Conservation (phyloP, 2,113 vertebrate species). For the Urocynchramus pylzowi region DNA sequence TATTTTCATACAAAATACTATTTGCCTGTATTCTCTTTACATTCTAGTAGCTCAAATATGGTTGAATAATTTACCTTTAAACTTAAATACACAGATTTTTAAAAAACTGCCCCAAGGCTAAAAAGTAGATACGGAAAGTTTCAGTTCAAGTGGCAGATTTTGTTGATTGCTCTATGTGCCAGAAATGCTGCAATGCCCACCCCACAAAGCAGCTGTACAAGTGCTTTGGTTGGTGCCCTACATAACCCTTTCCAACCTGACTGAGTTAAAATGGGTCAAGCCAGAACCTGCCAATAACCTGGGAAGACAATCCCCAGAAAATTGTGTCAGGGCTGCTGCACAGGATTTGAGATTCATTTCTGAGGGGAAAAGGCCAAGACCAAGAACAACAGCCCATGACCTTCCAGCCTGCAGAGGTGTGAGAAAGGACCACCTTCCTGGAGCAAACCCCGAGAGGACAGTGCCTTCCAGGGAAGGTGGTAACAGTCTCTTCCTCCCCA, state of each 20-base stretch:
- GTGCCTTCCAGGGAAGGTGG: not conserved
- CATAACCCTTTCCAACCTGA: not conserved
- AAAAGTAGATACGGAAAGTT: not conserved
- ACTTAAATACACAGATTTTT: not conserved
- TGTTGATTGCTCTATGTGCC: not conserved
- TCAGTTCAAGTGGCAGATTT: constrained; percentile 2
- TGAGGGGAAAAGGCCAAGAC: not conserved
- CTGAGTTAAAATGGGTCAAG: constrained; percentile 1
- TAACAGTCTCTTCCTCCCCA: not conserved
- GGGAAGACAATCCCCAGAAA: not conserved
- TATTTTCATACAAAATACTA: not conserved
- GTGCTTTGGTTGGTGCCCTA: not conserved
- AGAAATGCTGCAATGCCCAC: not conserved
- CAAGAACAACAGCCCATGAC: not conserved
- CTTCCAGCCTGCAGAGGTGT: not conserved
- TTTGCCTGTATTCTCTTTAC: not conserved
- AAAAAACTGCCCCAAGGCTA: not conserved
- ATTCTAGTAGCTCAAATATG: not conserved
- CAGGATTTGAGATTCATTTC: not conserved
- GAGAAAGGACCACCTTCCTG: not conserved
- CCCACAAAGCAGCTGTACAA: not conserved
- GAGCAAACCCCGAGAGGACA: accelerated
- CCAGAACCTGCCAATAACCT: not conserved
- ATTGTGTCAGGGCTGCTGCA: not conserved
- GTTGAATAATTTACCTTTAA: not conserved